Evolutionary conservation across 1,140 invertebrate genomes (phyloP).

Genomic region (Palaemon carinicauda): DNA sequence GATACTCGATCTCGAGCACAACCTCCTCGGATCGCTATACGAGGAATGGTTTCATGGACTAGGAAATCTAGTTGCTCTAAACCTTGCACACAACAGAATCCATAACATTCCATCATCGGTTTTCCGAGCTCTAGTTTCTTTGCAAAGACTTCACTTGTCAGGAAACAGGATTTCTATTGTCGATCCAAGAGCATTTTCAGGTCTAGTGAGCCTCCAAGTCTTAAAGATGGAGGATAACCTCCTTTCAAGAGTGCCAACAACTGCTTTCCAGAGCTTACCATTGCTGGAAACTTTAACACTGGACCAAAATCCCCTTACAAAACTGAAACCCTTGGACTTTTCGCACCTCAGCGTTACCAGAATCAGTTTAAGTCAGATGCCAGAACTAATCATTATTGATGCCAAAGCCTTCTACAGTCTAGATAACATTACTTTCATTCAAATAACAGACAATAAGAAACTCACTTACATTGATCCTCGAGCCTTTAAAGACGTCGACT

Average conservation of each 20-base stretch:
- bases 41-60: constrained; percentile 62
- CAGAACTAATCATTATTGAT: constrained; percentile 64
- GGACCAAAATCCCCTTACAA: constrained; percentile 60
- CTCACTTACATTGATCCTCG: constrained; percentile 65
- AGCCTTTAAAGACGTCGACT: constrained; percentile 64
- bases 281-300: constrained; percentile 58
- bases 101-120: constrained; percentile 61
- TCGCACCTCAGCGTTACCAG: constrained; percentile 62
- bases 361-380: constrained; percentile 64
- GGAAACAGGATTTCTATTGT: constrained; percentile 61
- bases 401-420: constrained; percentile 65
- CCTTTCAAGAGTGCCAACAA: constrained; percentile 55
- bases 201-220: constrained; percentile 58
- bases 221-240: constrained; percentile 61
- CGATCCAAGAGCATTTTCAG: constrained; percentile 61
- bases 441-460: constrained; percentile 64
- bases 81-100: constrained; percentile 62
- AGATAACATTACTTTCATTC: constrained; percentile 62
- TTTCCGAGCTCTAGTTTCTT: constrained; percentile 59
- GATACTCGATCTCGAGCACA: constrained; percentile 60
- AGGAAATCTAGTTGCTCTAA: constrained; percentile 44
- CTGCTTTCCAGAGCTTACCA: constrained; percentile 60
- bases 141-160: constrained; percentile 58
- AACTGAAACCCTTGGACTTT: constrained; percentile 63
- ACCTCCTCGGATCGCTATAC: constrained; percentile 61